Base-by-base conservation (phyloP, 2,797 vertebrate species). In the Falco peregrinus region DNA sequence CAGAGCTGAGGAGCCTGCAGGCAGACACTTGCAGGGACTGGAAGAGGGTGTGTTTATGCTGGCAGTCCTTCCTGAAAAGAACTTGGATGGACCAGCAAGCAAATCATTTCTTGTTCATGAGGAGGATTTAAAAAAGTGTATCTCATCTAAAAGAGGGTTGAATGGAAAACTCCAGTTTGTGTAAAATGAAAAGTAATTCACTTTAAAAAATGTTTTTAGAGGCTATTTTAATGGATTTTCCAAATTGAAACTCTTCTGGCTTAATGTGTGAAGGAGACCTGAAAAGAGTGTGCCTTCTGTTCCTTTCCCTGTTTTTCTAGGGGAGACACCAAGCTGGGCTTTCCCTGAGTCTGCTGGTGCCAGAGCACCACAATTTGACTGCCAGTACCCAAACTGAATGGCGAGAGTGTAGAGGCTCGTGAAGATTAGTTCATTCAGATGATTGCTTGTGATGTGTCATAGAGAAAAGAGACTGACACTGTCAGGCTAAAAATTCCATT, bases 321-420 rank as follows among this genome's bases (percentile, higher is more conserved):
- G 35, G 26, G 33, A 89, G 70, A 20, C 31, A 45, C 16, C 31
- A 81, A 60, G 25, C n/a, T 67, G 67, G 60, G n/a, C 57, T 92
- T 79, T 87, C 37, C 45, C 17, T 33, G 16, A 76, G 56, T 39
- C 65, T 56, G 43, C 71, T 77, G 60, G 9, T 78, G 31, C 51
- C 59, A 43, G 59, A 91, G 56, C 6, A 24, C 33, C 51, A 29
- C 51, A 35, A 2, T 76, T 80, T 47, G 15, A 31, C 53, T 80
- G 64, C 31, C 11, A 61, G 63, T 60, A 56, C 19, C 28, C 37
- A 37, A 53, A 73, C 8, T 19, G 53, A 82, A 51, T 16, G 16
- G 11, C 48, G n/a, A 9, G 65, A 81, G 50, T 0, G 2, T 25
- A 14, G 74, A 47, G 69, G 33, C 82, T 48, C 0, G 0, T 51